Evolutionary conservation across 2,797 vertebrate genomes (phyloP), one percentile per base, ranked within the genome.

Genomic region (Scolopax bukidnonensis): DNA sequence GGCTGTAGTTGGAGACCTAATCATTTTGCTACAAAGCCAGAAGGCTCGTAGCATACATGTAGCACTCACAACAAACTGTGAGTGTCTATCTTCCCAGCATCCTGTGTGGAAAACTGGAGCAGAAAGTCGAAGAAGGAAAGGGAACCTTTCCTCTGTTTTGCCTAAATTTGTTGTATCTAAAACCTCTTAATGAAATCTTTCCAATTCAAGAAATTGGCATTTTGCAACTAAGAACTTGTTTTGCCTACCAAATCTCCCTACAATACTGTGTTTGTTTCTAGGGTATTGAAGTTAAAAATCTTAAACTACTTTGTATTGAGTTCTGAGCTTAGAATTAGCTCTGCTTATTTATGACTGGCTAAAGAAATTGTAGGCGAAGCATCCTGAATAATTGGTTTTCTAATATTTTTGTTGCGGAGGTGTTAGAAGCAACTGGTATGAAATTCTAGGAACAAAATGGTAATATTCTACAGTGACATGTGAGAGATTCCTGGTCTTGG

Each of bases 301-400:
- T 82, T 77, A n/a, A 64, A 73, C 74, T 82, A 17, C 12, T 93
- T 86, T 69, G 14, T 56, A 50, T 17, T 88, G 53, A 71, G 40
- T 23, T 11, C n/a, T 61, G 47, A 80, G 10, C 32, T 85, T 88
- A 79, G 59, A 12, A 50, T 63, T 69, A 54, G 20, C 27, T 57
- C 61, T 91, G 17, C 20, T 82, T 25, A 45, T 81, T 81, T 91
- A 65, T 70, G 33, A 16, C 32, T 36, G 16, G 15, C 23, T 69
- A 23, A 51, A 80, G 32, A 74, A 83, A 78, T 89, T 79, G 43
- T 80, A 45, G n/a, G 57, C 93, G 91, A 94, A 92, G 73, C 21
- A 53, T 2, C 61, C 27, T 69, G 73, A 84, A 56, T 81, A 36
- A 30, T 30, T 32, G 51, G 51, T 32, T 54, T 32, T 54, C 19